Conservation (phyloP, 2,888 invertebrate species). For the Abscondita cerata region DNA sequence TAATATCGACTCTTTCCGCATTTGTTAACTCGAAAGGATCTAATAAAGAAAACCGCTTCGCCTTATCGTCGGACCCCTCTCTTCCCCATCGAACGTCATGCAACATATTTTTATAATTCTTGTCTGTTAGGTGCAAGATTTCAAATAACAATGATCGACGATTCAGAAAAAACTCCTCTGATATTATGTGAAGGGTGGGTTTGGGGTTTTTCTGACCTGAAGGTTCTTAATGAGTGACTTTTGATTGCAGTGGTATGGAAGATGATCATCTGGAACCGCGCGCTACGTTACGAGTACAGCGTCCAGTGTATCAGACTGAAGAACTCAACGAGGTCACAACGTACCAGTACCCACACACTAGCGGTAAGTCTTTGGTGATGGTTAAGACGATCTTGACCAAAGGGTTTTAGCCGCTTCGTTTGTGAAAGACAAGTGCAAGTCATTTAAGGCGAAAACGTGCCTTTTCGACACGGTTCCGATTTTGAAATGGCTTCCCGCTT, state of each 20-base stretch:
- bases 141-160: not conserved
- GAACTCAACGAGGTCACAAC: constrained; percentile 69
- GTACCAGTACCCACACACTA: constrained; percentile 63
- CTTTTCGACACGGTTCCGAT: constrained; percentile 62
- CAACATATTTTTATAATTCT: too few relatives aligned
- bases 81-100: too few relatives aligned
- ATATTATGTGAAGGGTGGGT: not conserved
- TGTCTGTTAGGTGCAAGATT: not conserved
- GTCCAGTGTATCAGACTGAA: constrained; percentile 72
- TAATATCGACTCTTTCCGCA: too few relatives aligned
- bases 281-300: constrained; percentile 59
- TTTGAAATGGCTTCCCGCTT: constrained; percentile 70
- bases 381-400: too few relatives aligned
- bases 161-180: constrained; percentile 2
- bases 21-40: too few relatives aligned
- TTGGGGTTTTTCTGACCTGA: not conserved
- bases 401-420: not conserved
- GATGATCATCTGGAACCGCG: constrained; percentile 35
- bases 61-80: too few relatives aligned
- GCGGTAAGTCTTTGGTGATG: constrained; percentile 57
- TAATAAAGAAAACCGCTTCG: too few relatives aligned
- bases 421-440: not conserved
- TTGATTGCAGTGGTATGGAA: constrained; percentile 46
- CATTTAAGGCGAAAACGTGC: constrained; percentile 6
- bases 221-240: too few relatives aligned